phyloP scores from a whole-genome alignment of 2,888 invertebrate genomes.

The Lochmaea crataegi region DNA sequence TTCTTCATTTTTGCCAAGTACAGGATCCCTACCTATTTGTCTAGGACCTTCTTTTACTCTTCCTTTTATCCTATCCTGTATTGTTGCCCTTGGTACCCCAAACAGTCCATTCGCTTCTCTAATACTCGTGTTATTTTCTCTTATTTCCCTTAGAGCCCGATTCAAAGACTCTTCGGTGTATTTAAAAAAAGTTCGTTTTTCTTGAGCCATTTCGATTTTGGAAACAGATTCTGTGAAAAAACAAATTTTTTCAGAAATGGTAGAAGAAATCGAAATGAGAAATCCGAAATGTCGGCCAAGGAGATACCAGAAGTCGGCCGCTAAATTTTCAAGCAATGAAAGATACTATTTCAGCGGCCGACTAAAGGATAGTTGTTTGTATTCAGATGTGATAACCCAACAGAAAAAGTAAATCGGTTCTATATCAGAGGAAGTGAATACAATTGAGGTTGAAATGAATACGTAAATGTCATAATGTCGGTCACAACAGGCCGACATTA shows the following conservation, averaged over 20 bases:
- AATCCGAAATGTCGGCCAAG: background rate
- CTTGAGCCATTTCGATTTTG: no score
- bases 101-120: no score
- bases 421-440: background rate
- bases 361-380: background rate
- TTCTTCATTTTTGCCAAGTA: no score
- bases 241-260: background rate
- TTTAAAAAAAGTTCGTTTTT: no score
- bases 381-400: background rate
- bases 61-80: no score
- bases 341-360: background rate
- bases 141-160: no score
- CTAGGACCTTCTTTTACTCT: no score
- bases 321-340: background rate
- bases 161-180: no score
- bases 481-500: background rate
- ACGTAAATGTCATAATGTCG: background rate
- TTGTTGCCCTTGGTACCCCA: no score
- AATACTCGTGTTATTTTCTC: no score
- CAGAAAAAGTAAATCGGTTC: background rate
- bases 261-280: background rate
- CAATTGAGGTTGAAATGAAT: background rate
- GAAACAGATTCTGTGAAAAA: background rate
- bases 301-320: background rate
- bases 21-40: no score